Evolutionary conservation across 1,140 invertebrate species (phyloP).

Genomic region (Chrysomallon squamiferum): DNA sequence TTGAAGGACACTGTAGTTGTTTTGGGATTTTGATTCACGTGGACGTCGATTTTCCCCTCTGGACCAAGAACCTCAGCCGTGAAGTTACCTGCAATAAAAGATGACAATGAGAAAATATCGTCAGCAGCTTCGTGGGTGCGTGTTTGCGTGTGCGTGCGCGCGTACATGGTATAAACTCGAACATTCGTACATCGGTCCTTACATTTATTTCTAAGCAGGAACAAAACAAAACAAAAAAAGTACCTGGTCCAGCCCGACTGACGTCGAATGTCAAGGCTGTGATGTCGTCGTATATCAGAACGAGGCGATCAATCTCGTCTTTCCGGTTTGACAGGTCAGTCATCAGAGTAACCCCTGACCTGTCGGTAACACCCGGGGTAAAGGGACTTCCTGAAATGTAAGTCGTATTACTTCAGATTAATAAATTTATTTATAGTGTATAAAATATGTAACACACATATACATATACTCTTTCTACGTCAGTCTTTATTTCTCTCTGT

Average conservation of each 20-base stretch:
- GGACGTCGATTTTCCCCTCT: conserved; percentile 67
- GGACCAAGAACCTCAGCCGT: conserved; percentile 75
- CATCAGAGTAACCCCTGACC: conserved; percentile 67
- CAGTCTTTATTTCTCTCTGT: no score
- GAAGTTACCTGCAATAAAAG: conserved; percentile 65
- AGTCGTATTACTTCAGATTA: no score
- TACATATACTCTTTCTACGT: no score
- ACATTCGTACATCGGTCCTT: no score
- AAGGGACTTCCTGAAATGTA: conserved; percentile 71
- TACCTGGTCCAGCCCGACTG: conserved; percentile 72
- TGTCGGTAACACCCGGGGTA: conserved; percentile 74
- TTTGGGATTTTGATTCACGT: conserved; percentile 29
- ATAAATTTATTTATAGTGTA: no score
- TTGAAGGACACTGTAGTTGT: conserved; percentile 37
- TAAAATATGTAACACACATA: no score
- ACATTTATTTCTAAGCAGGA: neutral
- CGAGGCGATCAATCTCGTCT: conserved; percentile 76
- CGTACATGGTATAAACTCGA: no score
- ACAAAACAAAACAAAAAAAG: neutral
- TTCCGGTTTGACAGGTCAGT: conserved; percentile 74
- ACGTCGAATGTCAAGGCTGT: conserved; percentile 70
- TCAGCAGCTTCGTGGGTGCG: no score
- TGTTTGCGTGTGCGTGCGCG: no score
- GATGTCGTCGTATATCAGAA: conserved; percentile 69
- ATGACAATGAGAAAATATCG: no score